Percentiles rank a stretch among this genome's conserved stretches.
Evolutionary conservation across 2,113 vertebrate genomes (phyloP).

Genomic region (Phylloscopus whistleri): DNA sequence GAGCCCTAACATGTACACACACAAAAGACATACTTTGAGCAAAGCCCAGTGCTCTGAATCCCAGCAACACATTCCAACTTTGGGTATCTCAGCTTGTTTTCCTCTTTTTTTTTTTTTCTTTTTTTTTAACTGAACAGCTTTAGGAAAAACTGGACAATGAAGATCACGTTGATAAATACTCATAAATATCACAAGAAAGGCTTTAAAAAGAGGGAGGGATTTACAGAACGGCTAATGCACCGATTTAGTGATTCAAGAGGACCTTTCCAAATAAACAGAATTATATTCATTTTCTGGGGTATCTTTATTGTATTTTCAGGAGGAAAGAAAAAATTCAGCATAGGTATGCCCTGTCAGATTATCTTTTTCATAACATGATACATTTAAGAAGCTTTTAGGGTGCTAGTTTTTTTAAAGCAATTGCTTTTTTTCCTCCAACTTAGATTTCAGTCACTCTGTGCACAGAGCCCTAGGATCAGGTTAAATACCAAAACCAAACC

Average conservation of each 20-base stretch:
- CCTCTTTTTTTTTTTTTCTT: no score
- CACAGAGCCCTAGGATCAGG: not conserved
- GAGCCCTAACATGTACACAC: not conserved
- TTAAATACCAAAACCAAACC: not conserved
- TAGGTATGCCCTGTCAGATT: constrained; percentile 1
- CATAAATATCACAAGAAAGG: not conserved
- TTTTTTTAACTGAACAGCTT: not conserved
- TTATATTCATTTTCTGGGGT: not conserved
- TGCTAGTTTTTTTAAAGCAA: not conserved
- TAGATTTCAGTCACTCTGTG: not conserved
- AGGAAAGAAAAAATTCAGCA: not conserved
- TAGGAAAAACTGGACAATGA: constrained; percentile 15
- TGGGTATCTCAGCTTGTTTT: not conserved
- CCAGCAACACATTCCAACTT: constrained; percentile 1
- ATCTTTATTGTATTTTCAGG: not conserved
- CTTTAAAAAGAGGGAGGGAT: not conserved
- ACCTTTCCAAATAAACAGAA: not conserved
- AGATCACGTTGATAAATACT: not conserved
- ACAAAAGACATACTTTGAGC: not conserved
- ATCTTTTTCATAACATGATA: constrained; percentile 9
- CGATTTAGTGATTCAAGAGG: not conserved
- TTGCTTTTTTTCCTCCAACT: not conserved
- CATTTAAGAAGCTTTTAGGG: not conserved
- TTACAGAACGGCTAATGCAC: not conserved
- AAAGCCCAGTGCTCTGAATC: not conserved